Base-by-base conservation (phyloP, 2,888 invertebrate species). In the Gnatocerus cornutus region DNA sequence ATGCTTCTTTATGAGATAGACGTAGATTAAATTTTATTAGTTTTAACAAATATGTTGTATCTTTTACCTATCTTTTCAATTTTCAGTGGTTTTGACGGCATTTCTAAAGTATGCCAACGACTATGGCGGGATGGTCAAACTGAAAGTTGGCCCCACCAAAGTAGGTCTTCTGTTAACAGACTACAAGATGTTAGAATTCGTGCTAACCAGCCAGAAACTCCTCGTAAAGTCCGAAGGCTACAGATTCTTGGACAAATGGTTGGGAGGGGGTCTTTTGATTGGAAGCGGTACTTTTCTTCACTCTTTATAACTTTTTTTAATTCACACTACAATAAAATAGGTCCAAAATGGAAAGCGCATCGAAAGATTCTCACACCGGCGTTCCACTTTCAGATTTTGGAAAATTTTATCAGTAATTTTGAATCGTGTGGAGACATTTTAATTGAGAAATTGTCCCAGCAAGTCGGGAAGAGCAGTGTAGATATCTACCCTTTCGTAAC, bases 401-500 rank as follows among this genome's bases (percentile, higher is more conserved):
- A 43, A 14, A 14, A 43, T 3, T 59, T 59, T 13, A 12, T 59
- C 30, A 27, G 16, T 2, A 41, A 14, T 10, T 59, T 59, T 45
- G 46, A 59, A 9, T 13, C 27, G 9, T 59, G 45, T 30, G 59
- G 59, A 0, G 14, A 59, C 8, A 10, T 45, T 1, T 45, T 59
- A 3, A 13, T 59, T n/a, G 7, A 59, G 1, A 59, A 59, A 13
- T 30, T 59, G 0, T 10, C 4, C 29, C 21, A 59, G n/a, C 30
- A 33, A 29, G 30, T 45, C 3, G 45, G 16, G 3, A 43, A 30
- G 1, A 30, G 21, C 8, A 59, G n/a, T 29, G 1, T 29, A 9
- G 59, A 59, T 14, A 45, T 59, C 14, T 59, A 59, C 13, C 59
- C 59, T 1, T 59, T 45, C n/a, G 30, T 59, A 6, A 59, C 59